Conservation (phyloP, 2,797 vertebrate genomes). For the Adrianichthys oophorus region DNA sequence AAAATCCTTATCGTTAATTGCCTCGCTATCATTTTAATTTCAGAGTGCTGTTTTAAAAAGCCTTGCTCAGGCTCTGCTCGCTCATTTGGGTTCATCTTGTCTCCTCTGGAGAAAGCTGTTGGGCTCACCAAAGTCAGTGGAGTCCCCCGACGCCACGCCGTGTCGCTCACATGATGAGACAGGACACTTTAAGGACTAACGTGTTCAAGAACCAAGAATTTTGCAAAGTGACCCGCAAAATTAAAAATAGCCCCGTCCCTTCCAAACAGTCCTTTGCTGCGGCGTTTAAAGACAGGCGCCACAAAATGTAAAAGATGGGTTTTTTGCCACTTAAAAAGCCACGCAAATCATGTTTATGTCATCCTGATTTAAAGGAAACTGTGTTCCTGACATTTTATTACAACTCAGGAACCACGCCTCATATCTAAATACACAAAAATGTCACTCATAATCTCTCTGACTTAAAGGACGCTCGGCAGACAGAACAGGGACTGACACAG, state of each 20-base stretch:
- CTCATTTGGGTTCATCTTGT: constrained; percentile 30
- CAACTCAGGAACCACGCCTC: constrained; percentile 2
- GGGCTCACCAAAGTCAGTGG: constrained; percentile 44
- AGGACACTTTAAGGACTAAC: constrained; percentile 59
- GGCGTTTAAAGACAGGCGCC: constrained; percentile 25
- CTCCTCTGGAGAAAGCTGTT: constrained; percentile 45
- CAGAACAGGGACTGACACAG: neutral
- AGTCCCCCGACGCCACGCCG: constrained; percentile 28
- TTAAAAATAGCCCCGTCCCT: constrained; percentile 51
- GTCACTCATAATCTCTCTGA: constrained; percentile 6
- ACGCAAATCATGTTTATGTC: constrained; percentile 25
- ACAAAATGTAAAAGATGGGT: constrained; percentile 18
- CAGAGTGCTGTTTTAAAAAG: constrained; percentile 51
- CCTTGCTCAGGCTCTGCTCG: constrained; percentile 18
- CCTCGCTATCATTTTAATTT: constrained; percentile 68
- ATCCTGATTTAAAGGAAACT: constrained; percentile 4
- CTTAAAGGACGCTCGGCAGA: neutral
- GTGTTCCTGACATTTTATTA: neutral
- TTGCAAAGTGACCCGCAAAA: constrained; percentile 62
- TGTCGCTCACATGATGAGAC: constrained; percentile 56
- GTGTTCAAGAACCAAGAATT: constrained; percentile 50
- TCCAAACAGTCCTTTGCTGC: constrained; percentile 35
- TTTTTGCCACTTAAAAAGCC: neutral
- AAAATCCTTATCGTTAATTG: constrained; percentile 67
- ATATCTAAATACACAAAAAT: constrained; percentile 10